Percentiles rank a stretch among this genome's conserved stretches.
These are phyloP conservation scores for Campoplex capitator DNA, from an alignment of 2,888 invertebrate species.

Conservation along the genomic window DNA sequence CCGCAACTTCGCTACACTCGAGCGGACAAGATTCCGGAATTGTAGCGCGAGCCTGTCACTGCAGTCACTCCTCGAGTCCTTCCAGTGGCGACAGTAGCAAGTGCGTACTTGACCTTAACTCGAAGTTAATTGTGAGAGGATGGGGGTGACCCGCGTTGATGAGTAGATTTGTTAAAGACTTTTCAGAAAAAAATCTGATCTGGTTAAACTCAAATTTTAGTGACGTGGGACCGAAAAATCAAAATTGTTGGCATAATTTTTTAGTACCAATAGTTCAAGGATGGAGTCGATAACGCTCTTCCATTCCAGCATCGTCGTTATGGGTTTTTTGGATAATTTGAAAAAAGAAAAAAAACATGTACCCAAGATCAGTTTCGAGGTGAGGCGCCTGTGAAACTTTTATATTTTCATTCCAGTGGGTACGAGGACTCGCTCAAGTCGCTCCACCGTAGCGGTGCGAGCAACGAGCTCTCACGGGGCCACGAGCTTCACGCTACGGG, in stretches of 20 bases:
- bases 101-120: slow-evolving; percentile 84
- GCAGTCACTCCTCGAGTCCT: slow-evolving; percentile 88
- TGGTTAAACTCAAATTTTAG: not conserved
- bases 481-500: slow-evolving; percentile 73
- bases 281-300: not conserved
- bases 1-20: slow-evolving; percentile 92
- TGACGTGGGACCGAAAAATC: not conserved
- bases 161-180: slow-evolving; percentile 2
- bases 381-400: not conserved
- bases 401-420: slow-evolving; percentile 86
- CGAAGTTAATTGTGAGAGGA: slow-evolving; percentile 14
- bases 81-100: slow-evolving; percentile 90
- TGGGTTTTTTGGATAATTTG: too few relatives aligned
- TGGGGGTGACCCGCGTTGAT: not conserved
- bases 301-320: not conserved
- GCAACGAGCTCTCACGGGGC: slow-evolving; percentile 72
- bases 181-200: not conserved
- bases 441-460: slow-evolving; percentile 84
- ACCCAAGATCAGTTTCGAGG: not conserved
- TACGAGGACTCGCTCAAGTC: slow-evolving; percentile 93
- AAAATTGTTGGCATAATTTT: not conserved
- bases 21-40: slow-evolving; percentile 94
- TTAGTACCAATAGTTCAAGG: not conserved
- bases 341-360: not conserved
- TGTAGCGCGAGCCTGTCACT: slow-evolving; percentile 87